phyloP scores from a whole-genome alignment of 1,140 invertebrate species.

The Anagrus nilaparvatae region DNA sequence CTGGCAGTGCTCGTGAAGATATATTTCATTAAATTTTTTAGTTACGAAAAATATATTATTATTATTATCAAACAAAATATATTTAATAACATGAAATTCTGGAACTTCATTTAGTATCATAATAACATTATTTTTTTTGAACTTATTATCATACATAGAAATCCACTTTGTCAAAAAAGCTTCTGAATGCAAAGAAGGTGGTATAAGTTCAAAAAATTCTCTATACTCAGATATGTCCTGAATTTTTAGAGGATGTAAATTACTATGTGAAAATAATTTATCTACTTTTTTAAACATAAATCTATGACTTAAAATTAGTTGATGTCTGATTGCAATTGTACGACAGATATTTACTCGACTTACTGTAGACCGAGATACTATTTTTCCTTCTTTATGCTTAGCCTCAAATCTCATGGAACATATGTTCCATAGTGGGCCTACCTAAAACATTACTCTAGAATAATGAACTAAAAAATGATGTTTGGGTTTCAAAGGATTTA shows the following conservation, averaged over 20 bases:
- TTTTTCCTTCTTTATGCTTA: constrained; percentile 12
- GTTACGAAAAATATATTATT: no score
- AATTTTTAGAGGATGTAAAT: neutral
- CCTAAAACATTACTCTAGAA: constrained; percentile 2
- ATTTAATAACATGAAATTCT: no score
- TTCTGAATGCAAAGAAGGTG: no score
- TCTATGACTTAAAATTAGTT: constrained; percentile 4
- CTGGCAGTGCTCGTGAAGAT: no score
- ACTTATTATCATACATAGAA: no score
- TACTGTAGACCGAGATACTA: neutral
- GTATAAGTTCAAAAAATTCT: no score
- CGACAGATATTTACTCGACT: constrained; percentile 5
- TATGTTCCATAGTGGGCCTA: constrained; percentile 5
- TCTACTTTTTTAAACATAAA: neutral
- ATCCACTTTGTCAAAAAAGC: no score
- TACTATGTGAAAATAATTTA: neutral
- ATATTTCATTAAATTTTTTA: no score
- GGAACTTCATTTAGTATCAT: no score
- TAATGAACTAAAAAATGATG: constrained; percentile 2
- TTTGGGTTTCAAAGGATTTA: constrained; percentile 1
- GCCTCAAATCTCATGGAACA: constrained; percentile 1
- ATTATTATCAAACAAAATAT: no score
- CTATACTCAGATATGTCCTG: no score
- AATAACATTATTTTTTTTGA: no score
- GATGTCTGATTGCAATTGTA: constrained; percentile 5